A percentile compares a stretch with the other conserved stretches of the same genome.
Conservation (phyloP, 2,113 vertebrate genomes). For the Chloroceryle aenea region DNA sequence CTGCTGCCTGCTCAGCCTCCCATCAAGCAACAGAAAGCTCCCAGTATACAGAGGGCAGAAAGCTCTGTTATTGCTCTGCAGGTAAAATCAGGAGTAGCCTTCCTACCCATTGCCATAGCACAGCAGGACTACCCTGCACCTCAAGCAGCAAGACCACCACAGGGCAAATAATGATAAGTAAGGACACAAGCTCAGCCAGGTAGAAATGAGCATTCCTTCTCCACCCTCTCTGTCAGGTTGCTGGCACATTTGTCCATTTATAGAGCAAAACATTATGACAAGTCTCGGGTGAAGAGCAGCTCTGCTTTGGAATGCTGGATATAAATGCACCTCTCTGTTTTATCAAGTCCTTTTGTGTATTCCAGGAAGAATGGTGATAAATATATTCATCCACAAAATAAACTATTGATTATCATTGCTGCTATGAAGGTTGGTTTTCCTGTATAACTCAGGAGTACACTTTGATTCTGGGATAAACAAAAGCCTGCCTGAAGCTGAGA, state of each 20-base stretch:
- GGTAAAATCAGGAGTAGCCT: neutral
- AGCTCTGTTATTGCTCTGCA: neutral
- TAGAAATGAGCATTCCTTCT: neutral
- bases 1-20: neutral
- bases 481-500: neutral
- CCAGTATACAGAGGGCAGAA: neutral
- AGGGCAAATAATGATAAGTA: neutral
- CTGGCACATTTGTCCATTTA: neutral
- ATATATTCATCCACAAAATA: slow-evolving; percentile 11
- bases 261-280: neutral
- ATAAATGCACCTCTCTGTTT: neutral
- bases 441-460: neutral
- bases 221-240: neutral
- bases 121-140: neutral
- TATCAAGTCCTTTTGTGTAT: neutral
- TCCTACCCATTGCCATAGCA: neutral
- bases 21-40: neutral
- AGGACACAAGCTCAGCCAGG: neutral
- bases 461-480: slow-evolving; percentile 3
- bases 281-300: neutral
- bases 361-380: neutral
- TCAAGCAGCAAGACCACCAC: neutral
- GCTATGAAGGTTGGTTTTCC: neutral
- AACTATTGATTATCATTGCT: neutral
- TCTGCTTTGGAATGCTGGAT: neutral